These are phyloP conservation scores for Lonchura striata DNA, from an alignment of 2,113 vertebrate species.

Conservation along the genomic window DNA sequence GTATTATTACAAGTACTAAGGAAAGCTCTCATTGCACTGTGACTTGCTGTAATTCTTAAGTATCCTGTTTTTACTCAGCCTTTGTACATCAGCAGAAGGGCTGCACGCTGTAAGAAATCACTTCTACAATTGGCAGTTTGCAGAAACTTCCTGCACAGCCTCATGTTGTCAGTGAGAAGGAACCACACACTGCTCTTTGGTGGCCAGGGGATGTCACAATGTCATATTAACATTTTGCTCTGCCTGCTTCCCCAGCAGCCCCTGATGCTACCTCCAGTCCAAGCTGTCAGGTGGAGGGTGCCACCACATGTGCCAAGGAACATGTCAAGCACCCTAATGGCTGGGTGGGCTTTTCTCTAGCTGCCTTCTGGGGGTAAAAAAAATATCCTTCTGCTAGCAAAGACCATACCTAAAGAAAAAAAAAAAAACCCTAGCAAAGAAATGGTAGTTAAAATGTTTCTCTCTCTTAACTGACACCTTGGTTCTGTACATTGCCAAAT, in stretches of 20 bases:
- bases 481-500: neutral
- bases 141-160: neutral
- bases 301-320: fast-evolving
- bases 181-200: neutral
- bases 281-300: neutral
- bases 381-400: neutral
- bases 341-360: neutral
- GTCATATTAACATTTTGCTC: neutral
- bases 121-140: neutral
- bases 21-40: neutral
- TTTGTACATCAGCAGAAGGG: neutral
- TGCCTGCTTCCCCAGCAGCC: neutral
- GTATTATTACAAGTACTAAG: neutral
- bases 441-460: neutral
- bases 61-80: neutral
- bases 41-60: neutral
- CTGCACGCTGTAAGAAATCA: neutral
- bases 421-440: neutral
- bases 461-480: neutral
- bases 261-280: neutral
- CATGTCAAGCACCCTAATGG: neutral
- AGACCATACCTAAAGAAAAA: neutral
- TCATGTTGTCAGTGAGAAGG: neutral
- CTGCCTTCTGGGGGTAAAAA: neutral
- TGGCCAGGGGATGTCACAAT: neutral